These are phyloP conservation scores for Saturnia japonica DNA, from an alignment of 2,888 invertebrate species.

Conservation along the genomic window DNA sequence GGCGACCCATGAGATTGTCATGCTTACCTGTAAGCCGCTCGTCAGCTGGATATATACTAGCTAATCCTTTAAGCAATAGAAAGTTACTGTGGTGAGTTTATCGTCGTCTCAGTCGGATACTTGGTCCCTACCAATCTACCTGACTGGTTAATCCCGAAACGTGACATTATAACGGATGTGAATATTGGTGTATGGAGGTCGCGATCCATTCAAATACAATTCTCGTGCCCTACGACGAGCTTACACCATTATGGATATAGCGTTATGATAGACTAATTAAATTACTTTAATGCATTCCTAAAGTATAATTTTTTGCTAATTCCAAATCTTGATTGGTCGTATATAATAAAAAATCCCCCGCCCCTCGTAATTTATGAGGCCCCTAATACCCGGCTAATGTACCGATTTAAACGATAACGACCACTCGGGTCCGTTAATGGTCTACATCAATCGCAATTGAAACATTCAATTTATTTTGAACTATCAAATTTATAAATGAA, in stretches of 20 bases:
- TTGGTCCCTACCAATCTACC: too few species aligned
- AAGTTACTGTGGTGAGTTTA: too few species aligned
- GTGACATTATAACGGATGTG: too few species aligned
- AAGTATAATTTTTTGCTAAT: slow-evolving; percentile 1
- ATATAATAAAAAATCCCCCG: slow-evolving; percentile 2
- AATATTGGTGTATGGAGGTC: too few species aligned
- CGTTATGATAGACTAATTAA: background rate
- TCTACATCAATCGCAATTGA: background rate
- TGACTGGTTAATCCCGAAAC: too few species aligned
- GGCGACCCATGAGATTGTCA: too few species aligned
- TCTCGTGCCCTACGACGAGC: too few species aligned
- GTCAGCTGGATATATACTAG: too few species aligned
- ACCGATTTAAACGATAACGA: slow-evolving; percentile 15
- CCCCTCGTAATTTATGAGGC: slow-evolving; percentile 5
- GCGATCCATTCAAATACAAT: too few species aligned
- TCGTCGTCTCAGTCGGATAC: too few species aligned
- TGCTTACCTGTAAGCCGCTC: too few species aligned
- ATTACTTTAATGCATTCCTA: background rate
- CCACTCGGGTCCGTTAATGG: background rate
- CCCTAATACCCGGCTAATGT: slow-evolving; percentile 14
- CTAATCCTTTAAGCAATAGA: too few species aligned
- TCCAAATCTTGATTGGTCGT: slow-evolving; percentile 1
- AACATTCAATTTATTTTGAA: background rate
- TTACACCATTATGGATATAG: background rate
- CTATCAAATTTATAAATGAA: background rate